Evolutionary conservation across 2,888 invertebrate genomes (phyloP).

Genomic region (Agonopterix heracliana): DNA sequence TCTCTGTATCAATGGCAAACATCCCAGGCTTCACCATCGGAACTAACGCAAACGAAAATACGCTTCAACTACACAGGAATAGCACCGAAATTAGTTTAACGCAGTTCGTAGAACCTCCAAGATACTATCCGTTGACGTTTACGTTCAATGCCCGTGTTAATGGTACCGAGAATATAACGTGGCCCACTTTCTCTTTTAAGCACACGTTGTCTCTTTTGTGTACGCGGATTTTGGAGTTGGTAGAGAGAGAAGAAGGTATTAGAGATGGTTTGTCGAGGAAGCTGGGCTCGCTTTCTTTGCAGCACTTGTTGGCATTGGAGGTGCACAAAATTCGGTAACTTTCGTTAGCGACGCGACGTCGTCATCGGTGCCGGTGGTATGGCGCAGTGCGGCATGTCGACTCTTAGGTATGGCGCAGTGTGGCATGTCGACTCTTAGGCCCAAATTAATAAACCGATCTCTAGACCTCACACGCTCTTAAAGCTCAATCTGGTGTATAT

Average conservation of each 20-base stretch:
- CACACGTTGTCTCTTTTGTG: conserved; percentile 59
- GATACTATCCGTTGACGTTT: conserved; percentile 60
- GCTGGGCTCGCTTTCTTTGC: conserved; percentile 72
- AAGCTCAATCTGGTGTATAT: conserved; percentile 7
- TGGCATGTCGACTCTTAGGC: conserved; percentile 27
- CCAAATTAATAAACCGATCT: conserved; percentile 1
- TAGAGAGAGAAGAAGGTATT: conserved; percentile 55
- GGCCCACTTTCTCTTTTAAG: conserved; percentile 77
- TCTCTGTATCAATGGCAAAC: conserved; percentile 36
- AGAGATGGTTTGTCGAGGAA: conserved; percentile 43
- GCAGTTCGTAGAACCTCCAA: conserved; percentile 25
- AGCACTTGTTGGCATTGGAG: conserved; percentile 68
- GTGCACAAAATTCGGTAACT: conserved; percentile 72
- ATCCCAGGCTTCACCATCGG: conserved; percentile 24
- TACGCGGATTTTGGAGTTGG: conserved; percentile 27
- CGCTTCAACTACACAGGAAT: conserved; percentile 13
- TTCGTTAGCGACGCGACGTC: conserved; percentile 50
- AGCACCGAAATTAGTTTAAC: conserved; percentile 17
- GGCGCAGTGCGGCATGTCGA: conserved; percentile 31
- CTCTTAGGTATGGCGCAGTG: conserved; percentile 21
- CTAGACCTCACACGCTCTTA: background rate
- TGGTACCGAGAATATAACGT: conserved; percentile 72
- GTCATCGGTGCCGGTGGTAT: conserved; percentile 11
- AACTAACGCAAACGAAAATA: conserved; percentile 12
- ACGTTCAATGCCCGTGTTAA: conserved; percentile 73